These are phyloP conservation scores for Agelaius phoeniceus DNA, from an alignment of 2,113 vertebrate genomes.

Conservation along the genomic window DNA sequence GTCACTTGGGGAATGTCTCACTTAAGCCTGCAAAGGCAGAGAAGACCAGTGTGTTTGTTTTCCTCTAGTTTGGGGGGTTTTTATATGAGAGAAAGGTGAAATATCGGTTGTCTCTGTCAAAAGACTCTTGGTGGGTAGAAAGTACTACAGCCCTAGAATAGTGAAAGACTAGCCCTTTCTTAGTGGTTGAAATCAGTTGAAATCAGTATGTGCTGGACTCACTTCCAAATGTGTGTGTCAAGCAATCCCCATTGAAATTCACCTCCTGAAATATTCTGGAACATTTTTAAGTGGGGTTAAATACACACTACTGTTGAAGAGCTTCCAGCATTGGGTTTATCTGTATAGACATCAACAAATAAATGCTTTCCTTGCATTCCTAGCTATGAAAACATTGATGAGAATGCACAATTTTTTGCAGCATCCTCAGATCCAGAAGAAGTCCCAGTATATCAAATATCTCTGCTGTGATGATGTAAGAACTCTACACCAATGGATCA, in stretches of 20 bases:
- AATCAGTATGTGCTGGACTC: neutral
- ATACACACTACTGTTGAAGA: neutral
- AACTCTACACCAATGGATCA: slow-evolving; percentile 98
- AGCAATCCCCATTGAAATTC: neutral
- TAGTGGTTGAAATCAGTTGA: neutral
- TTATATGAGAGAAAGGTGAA: neutral
- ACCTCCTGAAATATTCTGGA: neutral
- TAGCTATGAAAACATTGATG: neutral
- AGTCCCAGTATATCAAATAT: slow-evolving; percentile 98
- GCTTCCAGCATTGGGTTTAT: neutral
- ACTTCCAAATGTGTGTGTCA: neutral
- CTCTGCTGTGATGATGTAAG: slow-evolving; percentile 95
- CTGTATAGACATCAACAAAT: neutral
- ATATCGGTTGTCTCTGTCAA: neutral
- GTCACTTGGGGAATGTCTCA: neutral
- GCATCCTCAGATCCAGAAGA: slow-evolving; percentile 99
- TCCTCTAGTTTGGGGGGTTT: neutral
- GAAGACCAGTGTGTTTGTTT: neutral
- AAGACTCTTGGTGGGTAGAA: neutral
- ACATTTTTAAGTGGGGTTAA: neutral
- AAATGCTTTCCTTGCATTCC: neutral
- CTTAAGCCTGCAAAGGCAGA: neutral
- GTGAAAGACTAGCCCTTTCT: neutral
- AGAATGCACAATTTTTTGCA: slow-evolving; percentile 43
- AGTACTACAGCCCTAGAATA: neutral